Evolutionary conservation across 2,797 vertebrate genomes (phyloP).

Genomic region (Mormyrops attenuatus): DNA sequence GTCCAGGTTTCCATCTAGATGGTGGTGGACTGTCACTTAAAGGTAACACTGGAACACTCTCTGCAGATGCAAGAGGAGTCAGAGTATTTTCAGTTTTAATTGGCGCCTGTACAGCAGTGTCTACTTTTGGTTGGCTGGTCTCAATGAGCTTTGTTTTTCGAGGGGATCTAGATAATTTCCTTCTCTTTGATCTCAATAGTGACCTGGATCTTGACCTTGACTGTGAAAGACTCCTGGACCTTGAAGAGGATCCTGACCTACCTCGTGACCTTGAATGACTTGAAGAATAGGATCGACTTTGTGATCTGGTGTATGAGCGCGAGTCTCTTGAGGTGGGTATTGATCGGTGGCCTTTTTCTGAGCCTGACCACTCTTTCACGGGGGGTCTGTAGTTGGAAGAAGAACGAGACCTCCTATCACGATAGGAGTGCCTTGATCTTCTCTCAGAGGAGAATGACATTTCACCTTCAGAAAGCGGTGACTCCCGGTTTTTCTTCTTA

Average conservation of each 20-base stretch:
- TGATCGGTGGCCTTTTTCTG: conserved; percentile 63
- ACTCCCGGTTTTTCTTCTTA: conserved; percentile 51
- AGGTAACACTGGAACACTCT: conserved; percentile 78
- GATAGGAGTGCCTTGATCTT: conserved; percentile 55
- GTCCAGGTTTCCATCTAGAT: conserved; percentile 94
- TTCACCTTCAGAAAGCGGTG: conserved; percentile 55
- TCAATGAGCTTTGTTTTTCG: conserved; percentile 59
- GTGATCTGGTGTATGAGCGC: conserved; percentile 69
- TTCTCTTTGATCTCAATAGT: conserved; percentile 50
- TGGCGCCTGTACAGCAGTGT: conserved; percentile 46
- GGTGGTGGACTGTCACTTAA: conserved; percentile 94
- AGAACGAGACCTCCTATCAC: conserved; percentile 62
- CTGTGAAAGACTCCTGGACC: conserved; percentile 52
- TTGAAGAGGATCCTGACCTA: conserved; percentile 42
- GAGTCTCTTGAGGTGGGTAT: conserved; percentile 65
- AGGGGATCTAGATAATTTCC: conserved; percentile 58
- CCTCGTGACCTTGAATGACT: conserved; percentile 52
- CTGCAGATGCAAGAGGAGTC: conserved; percentile 55
- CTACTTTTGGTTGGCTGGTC: conserved; percentile 55
- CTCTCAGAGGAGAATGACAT: conserved; percentile 62
- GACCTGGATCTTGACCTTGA: conserved; percentile 61
- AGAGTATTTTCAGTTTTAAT: conserved; percentile 60
- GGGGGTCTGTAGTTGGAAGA: conserved; percentile 61
- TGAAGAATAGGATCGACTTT: conserved; percentile 62
- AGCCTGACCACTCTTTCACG: conserved; percentile 64